These are phyloP conservation scores for Willisornis vidua DNA, from an alignment of 2,113 vertebrate genomes.

Conservation along the genomic window DNA sequence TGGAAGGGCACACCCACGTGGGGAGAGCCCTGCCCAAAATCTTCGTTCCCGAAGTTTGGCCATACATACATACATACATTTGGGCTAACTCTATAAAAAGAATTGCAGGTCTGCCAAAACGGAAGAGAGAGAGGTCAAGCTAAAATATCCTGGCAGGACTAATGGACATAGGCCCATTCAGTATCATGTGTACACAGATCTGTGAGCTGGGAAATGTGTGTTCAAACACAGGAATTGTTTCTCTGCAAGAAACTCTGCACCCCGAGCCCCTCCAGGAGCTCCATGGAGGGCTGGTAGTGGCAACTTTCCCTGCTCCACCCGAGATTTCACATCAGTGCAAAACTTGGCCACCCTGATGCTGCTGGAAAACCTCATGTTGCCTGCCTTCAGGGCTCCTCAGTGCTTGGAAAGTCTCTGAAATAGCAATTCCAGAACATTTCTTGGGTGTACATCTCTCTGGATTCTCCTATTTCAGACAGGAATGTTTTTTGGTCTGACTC, in stretches of 20 bases:
- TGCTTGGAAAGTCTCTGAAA: not conserved
- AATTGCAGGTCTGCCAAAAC: not conserved
- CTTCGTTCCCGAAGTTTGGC: too few species aligned
- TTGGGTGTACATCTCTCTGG: not conserved
- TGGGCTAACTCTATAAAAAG: not conserved
- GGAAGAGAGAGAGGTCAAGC: rapidly evolving
- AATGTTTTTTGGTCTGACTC: not conserved
- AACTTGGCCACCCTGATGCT: not conserved
- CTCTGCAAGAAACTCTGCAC: not conserved
- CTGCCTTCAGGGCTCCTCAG: not conserved
- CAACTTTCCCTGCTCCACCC: not conserved
- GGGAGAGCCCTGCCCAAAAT: too few species aligned
- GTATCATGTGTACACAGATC: not conserved
- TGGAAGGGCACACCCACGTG: too few species aligned
- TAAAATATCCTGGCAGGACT: not conserved
- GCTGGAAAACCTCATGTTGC: slow-evolving; percentile 24
- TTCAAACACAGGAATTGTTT: not conserved
- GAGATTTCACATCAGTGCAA: not conserved
- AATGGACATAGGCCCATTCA: not conserved
- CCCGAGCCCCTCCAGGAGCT: not conserved
- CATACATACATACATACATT: not conserved
- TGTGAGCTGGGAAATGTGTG: not conserved
- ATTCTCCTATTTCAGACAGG: slow-evolving; percentile 3
- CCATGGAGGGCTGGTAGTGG: not conserved
- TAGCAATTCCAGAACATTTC: slow-evolving; percentile 10